Evolutionary conservation across 2,797 vertebrate species (phyloP).

Genomic region (Melopsittacus undulatus): DNA sequence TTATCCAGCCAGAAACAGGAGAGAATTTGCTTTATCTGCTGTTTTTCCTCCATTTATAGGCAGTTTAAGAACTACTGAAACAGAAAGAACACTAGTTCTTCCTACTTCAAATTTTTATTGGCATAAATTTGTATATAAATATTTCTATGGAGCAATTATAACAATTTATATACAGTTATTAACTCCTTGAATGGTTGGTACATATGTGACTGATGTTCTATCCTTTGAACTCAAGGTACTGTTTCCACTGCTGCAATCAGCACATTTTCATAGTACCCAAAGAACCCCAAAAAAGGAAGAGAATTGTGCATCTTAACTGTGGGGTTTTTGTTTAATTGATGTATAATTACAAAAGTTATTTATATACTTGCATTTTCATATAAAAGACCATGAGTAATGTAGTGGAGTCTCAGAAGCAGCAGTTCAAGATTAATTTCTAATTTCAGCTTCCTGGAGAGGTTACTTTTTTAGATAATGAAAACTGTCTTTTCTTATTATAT

Average conservation of each 20-base stretch:
- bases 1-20: neutral
- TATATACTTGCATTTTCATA: conserved; percentile 4
- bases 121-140: neutral
- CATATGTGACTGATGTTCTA: neutral
- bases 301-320: neutral
- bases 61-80: conserved; percentile 44
- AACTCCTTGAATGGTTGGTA: neutral
- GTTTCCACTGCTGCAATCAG: neutral
- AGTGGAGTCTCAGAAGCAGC: neutral
- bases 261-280: neutral
- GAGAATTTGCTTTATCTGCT: neutral
- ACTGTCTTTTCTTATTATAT: conserved; percentile 14
- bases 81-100: conserved; percentile 21
- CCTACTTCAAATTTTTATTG: neutral
- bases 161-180: neutral
- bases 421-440: conserved; percentile 43
- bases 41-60: conserved; percentile 52
- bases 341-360: neutral
- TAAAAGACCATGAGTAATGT: neutral
- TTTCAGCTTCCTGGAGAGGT: neutral
- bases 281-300: neutral
- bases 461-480: conserved; percentile 37
- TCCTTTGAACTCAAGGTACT: neutral
- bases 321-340: neutral
- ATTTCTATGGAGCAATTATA: neutral